phyloP scores from a whole-genome alignment of 2,797 vertebrate species.

The Coendou prehensilis region DNA sequence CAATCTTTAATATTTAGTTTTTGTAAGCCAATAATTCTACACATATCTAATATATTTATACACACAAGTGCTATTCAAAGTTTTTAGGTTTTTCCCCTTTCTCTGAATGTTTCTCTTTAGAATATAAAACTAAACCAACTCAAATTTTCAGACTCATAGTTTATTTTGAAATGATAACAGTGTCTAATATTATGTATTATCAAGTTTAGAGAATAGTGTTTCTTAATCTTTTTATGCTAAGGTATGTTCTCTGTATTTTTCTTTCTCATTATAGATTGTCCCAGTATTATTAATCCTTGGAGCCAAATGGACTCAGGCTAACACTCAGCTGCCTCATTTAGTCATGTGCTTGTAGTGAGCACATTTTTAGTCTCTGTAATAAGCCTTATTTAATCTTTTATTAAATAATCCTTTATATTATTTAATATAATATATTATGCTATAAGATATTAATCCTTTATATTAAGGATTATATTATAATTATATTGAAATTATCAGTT shows the following conservation, averaged over 20 bases:
- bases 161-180: conserved; percentile 11
- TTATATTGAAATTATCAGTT: not conserved
- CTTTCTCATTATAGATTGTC: not conserved
- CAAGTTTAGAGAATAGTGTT: conserved; percentile 9
- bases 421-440: too few species aligned
- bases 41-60: not conserved
- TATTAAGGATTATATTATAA: not conserved
- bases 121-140: not conserved
- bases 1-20: not conserved
- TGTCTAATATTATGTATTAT: not conserved
- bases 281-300: not conserved
- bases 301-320: not conserved
- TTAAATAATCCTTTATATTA: too few species aligned
- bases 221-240: not conserved
- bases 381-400: not conserved
- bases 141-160: not conserved
- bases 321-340: not conserved
- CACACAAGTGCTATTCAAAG: not conserved
- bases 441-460: not conserved
- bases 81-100: conserved; percentile 2
- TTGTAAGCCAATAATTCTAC: not conserved
- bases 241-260: not conserved
- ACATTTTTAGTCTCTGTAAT: not conserved
- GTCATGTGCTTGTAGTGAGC: not conserved
- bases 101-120: not conserved